Evolutionary conservation across 2,797 vertebrate species (phyloP), one percentile per base, ranked within the genome.

Genomic region (Halcyon chelicuti): DNA sequence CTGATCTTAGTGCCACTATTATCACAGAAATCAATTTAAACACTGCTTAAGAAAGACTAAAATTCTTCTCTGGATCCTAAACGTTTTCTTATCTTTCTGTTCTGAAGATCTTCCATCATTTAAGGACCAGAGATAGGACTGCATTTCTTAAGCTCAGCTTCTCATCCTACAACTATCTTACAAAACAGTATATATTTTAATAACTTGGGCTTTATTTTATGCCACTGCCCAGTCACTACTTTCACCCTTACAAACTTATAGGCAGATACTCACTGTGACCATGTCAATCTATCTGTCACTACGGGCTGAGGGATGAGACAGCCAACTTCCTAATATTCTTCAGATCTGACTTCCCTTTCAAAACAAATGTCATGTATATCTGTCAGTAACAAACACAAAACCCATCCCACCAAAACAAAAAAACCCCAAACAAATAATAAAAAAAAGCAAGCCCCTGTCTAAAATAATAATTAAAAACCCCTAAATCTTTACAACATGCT

Each of bases 401-500:
- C 5, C 9, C 65, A 2, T 4, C 6, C n/a, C 19, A 23, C 5
- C 2, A 65, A 77, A 71, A 39, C 28, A 25, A 51, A 51, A 51
- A 18, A 52, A 17, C 5, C 21, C 46, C 40, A 40, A 42, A 18
- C 40, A 42, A 42, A 16, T 8, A 42, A 49, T 8, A 25, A 23
- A 9, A 21, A 66, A 14, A 29, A 2, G 2, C 67, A 73, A 66
- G 1, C 2, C 37, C 15, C 29, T 18, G 7, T 8, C 14, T 42
- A 44, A 19, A 92, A 21, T 7, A 60, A 33, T 6, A 54, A 42
- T 23, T 16, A 11, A 51, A 58, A 60, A 68, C 7, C 37, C 17
- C 7, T 73, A 65, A 40, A 2, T 14, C 8, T 0, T 35, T 75
- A 66, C 4, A 13, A 15, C 1, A 1, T 49, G 31, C 33, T 87